These are phyloP conservation scores for Portevinia maculata DNA, from an alignment of 2,888 invertebrate species.

Conservation along the genomic window DNA sequence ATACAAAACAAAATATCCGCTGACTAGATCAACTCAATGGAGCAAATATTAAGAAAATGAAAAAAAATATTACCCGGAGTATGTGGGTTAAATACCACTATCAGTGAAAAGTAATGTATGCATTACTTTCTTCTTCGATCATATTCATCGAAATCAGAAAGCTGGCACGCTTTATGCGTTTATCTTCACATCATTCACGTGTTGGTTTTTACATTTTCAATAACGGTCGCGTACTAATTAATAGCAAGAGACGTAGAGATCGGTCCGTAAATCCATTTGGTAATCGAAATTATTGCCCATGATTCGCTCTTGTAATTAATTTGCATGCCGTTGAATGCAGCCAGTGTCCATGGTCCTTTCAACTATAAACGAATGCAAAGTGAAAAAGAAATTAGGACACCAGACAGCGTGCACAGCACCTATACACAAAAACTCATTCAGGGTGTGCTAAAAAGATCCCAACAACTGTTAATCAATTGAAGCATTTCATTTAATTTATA, in stretches of 20 bases:
- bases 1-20: too few relatives aligned
- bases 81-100: too few relatives aligned
- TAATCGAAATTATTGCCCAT: slow-evolving; percentile 57
- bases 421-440: not conserved
- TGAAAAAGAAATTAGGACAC: slow-evolving; percentile 29
- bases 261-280: slow-evolving; percentile 32
- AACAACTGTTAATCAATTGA: slow-evolving; percentile 60
- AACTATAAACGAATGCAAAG: not conserved
- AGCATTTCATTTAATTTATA: slow-evolving; percentile 67
- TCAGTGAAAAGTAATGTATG: not conserved
- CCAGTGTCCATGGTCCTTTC: not conserved
- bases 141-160: slow-evolving; percentile 8
- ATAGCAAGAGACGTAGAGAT: slow-evolving; percentile 32
- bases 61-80: too few relatives aligned
- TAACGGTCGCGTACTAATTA: slow-evolving; percentile 21
- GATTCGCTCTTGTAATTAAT: slow-evolving; percentile 60
- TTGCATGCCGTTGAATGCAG: slow-evolving; percentile 51
- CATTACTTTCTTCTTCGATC: not conserved
- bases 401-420: slow-evolving; percentile 5
- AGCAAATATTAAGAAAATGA: too few relatives aligned
- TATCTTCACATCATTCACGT: slow-evolving; percentile 17
- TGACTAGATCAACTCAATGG: too few relatives aligned
- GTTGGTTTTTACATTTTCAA: slow-evolving; percentile 7
- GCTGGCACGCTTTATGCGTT: not conserved
- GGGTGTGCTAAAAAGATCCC: slow-evolving; percentile 33